Evolutionary conservation across 2,113 vertebrate genomes (phyloP), one percentile per base, ranked within the genome.

Genomic region (Trogon surrucura): DNA sequence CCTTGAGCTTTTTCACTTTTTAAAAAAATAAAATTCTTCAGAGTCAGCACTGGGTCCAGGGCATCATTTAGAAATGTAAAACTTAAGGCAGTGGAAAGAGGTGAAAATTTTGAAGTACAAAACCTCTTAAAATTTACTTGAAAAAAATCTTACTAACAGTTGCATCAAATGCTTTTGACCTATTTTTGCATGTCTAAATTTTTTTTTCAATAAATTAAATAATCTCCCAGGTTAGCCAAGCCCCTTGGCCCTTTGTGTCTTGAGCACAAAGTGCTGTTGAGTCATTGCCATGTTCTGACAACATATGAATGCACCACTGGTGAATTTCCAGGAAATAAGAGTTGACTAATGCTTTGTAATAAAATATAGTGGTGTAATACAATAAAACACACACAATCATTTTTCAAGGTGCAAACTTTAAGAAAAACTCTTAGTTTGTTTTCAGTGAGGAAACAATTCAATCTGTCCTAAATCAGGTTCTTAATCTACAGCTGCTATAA

Each of bases 401-500:
- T 97, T 97, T 91, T 96, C 83, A 95, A 79, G 90, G 86, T 96
- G 54, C 86, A 96, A 97, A 94, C 88, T 74, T 48, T 81, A 72
- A 97, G 97, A 97, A 85, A 94, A 97, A 85, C 38, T 77, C 96
- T 80, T 93, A 79, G 93, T 66, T 96, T 96, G 86, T 91, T 96
- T 97, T 79, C 91, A 93, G 92, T 91, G 77, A 84, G 86, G 85
- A 94, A 98, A 97, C 82, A 96, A 88, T 91, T 93, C 92, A 97
- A 96, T 93, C 91, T 89, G 67, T 92, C 95, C 96, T 92, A 97
- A 97, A 98, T 97, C 95, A 84, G 88, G 91, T 95, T 93, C 95
- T 90, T 97, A 96, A 97, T 98, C 97, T 96, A 94, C 91, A 95
- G 85, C 84, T 85, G 74, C 94, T 97, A 97, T 98, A 98, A 98